A percentile compares a stretch with the other conserved stretches of the same genome.
phyloP scores from a whole-genome alignment of 1,140 invertebrate genomes.

The Zaprionus capensis region DNA sequence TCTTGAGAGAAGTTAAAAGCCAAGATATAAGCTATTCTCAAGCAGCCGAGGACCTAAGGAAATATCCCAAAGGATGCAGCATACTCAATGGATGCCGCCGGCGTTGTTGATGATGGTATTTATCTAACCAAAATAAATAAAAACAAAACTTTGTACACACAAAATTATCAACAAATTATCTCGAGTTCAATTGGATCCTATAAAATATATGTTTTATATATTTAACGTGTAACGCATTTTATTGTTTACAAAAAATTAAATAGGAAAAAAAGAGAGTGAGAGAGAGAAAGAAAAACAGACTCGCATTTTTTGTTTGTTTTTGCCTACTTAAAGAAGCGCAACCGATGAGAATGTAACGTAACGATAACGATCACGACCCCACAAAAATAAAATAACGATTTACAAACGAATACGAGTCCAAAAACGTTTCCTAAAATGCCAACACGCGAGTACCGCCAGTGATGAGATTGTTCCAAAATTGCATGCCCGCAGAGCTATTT shows the following conservation, averaged over 20 bases:
- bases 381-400: slow-evolving; percentile 38
- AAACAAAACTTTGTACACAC: slow-evolving; percentile 78
- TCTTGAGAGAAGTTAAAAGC: slow-evolving; percentile 79
- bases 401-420: slow-evolving; percentile 48
- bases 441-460: slow-evolving; percentile 47
- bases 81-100: slow-evolving; percentile 55
- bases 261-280: slow-evolving; percentile 52
- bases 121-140: slow-evolving; percentile 83
- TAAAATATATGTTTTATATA: slow-evolving; percentile 66
- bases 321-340: slow-evolving; percentile 60
- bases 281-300: slow-evolving; percentile 67
- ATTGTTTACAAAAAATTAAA: slow-evolving; percentile 61
- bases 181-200: slow-evolving; percentile 76
- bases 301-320: slow-evolving; percentile 79
- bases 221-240: slow-evolving; percentile 61
- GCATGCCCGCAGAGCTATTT: slow-evolving; percentile 62
- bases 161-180: slow-evolving; percentile 79
- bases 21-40: slow-evolving; percentile 73
- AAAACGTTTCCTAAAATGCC: slow-evolving; percentile 36
- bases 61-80: slow-evolving; percentile 53
- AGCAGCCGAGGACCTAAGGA: slow-evolving; percentile 56
- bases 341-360: slow-evolving; percentile 70
- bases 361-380: slow-evolving; percentile 44
- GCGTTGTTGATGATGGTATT: slow-evolving; percentile 80
- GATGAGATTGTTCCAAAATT: slow-evolving; percentile 70